These are phyloP conservation scores for Ifrita kowaldi DNA, from an alignment of 2,113 vertebrate species.

Conservation along the genomic window DNA sequence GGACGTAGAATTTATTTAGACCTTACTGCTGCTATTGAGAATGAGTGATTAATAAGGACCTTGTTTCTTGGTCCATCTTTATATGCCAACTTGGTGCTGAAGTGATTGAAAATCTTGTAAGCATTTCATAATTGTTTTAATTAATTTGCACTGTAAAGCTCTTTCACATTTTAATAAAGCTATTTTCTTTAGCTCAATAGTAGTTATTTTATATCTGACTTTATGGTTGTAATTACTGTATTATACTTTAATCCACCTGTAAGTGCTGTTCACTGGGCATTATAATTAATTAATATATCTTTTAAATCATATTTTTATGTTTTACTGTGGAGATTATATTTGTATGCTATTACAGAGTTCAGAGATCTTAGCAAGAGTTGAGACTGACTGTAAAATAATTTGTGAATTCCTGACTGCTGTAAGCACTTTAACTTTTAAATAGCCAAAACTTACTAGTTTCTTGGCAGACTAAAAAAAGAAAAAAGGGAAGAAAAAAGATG, in stretches of 20 bases:
- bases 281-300: neutral
- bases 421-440: neutral
- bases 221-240: neutral
- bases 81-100: neutral
- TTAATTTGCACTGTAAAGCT: neutral
- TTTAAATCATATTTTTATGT: neutral
- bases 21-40: neutral
- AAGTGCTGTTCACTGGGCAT: neutral
- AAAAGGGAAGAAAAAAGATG: neutral
- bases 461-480: neutral
- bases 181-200: neutral
- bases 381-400: neutral
- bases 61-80: neutral
- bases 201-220: slow-evolving; percentile 18
- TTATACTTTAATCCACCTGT: neutral
- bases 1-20: neutral
- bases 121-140: slow-evolving; percentile 15
- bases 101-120: slow-evolving; percentile 11
- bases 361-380: neutral
- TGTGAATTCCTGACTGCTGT: neutral
- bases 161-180: slow-evolving; percentile 5
- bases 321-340: neutral
- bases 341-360: neutral
- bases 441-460: neutral
- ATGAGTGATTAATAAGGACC: neutral